Conservation (phyloP, 2,797 vertebrate species). For the Propithecus perrieri region DNA sequence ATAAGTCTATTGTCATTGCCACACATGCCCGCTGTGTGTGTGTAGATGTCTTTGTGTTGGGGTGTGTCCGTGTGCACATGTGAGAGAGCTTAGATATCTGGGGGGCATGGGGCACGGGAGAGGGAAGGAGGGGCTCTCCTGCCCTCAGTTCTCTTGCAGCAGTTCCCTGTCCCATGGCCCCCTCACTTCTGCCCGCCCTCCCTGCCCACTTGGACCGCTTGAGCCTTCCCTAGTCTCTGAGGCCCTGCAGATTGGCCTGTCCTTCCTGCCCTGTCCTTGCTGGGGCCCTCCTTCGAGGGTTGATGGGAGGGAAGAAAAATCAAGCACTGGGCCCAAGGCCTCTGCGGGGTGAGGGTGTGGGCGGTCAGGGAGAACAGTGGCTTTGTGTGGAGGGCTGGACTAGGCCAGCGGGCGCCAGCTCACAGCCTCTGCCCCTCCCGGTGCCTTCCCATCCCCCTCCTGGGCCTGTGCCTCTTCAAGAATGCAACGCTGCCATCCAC, state of each 20-base stretch:
- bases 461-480: slow-evolving; percentile 84
- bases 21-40: neutral
- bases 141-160: neutral
- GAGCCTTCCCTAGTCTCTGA: neutral
- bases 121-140: neutral
- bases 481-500: slow-evolving; percentile 99
- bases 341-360: slow-evolving; percentile 63
- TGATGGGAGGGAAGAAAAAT: neutral
- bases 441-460: slow-evolving; percentile 20
- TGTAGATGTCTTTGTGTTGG: neutral
- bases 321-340: neutral
- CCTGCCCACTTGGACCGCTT: neutral
- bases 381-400: slow-evolving; percentile 70
- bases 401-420: slow-evolving; percentile 3
- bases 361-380: slow-evolving; percentile 62
- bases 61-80: too few relatives aligned
- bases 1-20: neutral
- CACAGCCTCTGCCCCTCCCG: slow-evolving; percentile 57
- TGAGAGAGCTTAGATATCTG: neutral
- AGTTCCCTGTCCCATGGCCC: neutral
- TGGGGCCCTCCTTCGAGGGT: neutral
- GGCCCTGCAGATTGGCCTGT: neutral
- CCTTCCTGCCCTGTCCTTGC: neutral
- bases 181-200: neutral
- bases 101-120: neutral